Evolutionary conservation across 2,888 invertebrate species (phyloP).

Genomic region (Hermodice carunculata): DNA sequence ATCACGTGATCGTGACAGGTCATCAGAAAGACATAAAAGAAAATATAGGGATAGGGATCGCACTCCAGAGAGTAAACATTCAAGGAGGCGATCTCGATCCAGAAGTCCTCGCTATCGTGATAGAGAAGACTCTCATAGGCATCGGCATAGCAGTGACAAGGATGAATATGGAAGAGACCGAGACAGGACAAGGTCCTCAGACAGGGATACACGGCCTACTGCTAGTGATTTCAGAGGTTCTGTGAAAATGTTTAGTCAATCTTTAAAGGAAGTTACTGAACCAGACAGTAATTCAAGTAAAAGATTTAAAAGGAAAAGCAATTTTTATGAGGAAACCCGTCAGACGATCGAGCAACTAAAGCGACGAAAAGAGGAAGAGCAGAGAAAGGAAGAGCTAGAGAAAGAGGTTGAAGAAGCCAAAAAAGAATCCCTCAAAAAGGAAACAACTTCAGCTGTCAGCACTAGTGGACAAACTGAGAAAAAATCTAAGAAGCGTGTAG

Average conservation of each 20-base stretch:
- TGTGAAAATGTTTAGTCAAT: conserved; percentile 30
- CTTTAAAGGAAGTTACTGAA: conserved; percentile 27
- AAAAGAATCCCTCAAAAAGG: no score
- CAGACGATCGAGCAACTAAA: background rate
- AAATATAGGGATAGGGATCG: conserved; percentile 28
- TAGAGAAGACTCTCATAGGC: background rate
- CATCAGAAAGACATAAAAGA: background rate
- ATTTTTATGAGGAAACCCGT: conserved; percentile 10
- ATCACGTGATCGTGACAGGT: conserved; percentile 24
- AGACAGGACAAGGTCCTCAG: background rate
- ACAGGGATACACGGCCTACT: background rate
- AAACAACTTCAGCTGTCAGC: no score
- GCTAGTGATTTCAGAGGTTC: conserved; percentile 23
- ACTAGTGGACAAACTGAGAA: no score
- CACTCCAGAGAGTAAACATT: conserved; percentile 7
- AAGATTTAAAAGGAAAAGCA: conserved; percentile 21
- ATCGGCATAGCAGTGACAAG: conserved; percentile 4
- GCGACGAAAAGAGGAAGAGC: background rate
- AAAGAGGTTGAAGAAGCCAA: background rate
- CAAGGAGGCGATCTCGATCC: conserved; percentile 13
- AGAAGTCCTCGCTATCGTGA: conserved; percentile 5
- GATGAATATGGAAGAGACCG: background rate
- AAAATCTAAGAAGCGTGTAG: no score
- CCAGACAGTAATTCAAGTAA: conserved; percentile 4
- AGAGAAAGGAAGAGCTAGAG: background rate